Conservation (phyloP, 2,797 vertebrate species). For the Cercopithecus hamlyni region DNA sequence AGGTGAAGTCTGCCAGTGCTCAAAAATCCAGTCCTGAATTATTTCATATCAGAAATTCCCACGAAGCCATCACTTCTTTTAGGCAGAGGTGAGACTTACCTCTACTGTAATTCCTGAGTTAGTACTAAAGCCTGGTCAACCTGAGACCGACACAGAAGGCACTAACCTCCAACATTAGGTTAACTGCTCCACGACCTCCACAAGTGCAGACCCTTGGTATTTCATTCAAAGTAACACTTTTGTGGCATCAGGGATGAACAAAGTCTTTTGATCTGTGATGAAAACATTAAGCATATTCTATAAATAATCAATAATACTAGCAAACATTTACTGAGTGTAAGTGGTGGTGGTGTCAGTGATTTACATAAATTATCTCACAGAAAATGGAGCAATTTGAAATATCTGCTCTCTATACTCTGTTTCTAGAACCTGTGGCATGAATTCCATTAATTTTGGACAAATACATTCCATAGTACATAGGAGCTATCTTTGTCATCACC, state of each 20-base stretch:
- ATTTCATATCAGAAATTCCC: neutral
- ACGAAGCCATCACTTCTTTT: neutral
- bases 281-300: neutral
- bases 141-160: neutral
- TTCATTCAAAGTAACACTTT: neutral
- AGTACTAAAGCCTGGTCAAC: rapidly evolving
- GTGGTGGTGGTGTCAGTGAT: neutral
- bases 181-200: neutral
- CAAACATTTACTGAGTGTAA: neutral
- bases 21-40: neutral
- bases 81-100: neutral
- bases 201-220: neutral
- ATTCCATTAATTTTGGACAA: neutral
- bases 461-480: neutral
- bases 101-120: neutral
- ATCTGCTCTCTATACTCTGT: neutral
- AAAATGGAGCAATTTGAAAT: neutral
- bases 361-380: neutral
- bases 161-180: neutral
- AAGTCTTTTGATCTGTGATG: neutral
- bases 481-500: neutral
- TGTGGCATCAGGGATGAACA: neutral
- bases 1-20: neutral
- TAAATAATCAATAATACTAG: neutral
- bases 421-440: neutral